phyloP scores from a whole-genome alignment of 2,888 invertebrate species.

The Mycogona germanica region DNA sequence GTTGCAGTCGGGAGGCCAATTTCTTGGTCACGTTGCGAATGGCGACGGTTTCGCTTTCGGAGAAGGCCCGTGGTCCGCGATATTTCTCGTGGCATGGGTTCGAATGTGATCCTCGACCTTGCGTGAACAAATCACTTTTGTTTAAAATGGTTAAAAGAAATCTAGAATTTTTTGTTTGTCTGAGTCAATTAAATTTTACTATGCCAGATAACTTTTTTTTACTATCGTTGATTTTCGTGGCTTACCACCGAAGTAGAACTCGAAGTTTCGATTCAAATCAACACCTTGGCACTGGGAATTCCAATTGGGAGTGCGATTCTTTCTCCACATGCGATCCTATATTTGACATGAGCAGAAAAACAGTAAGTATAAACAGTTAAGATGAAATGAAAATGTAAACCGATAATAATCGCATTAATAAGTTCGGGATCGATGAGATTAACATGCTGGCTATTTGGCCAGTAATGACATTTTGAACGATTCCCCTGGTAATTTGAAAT shows the following conservation, averaged over 20 bases:
- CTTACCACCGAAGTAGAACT: constrained; percentile 26
- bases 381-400: no score
- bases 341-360: no score
- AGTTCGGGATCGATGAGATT: no score
- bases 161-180: not conserved
- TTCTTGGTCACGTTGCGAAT: constrained; percentile 27
- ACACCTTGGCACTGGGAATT: constrained; percentile 24
- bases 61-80: constrained; percentile 33
- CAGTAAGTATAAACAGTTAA: no score
- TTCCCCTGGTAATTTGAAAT: no score
- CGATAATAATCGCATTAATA: no score
- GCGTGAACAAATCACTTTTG: not conserved
- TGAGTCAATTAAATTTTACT: not conserved
- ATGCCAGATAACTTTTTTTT: no score
- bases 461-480: no score
- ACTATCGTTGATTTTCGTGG: not conserved
- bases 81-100: constrained; percentile 34
- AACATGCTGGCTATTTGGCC: no score
- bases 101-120: not conserved
- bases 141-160: not conserved
- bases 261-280: constrained; percentile 28
- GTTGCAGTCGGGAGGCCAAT: constrained; percentile 24
- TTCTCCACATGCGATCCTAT: constrained; percentile 29
- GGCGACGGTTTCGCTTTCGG: constrained; percentile 34
- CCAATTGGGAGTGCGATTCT: constrained; percentile 24